Base-by-base conservation (phyloP, 2,113 vertebrate species). In the Numida meleagris region DNA sequence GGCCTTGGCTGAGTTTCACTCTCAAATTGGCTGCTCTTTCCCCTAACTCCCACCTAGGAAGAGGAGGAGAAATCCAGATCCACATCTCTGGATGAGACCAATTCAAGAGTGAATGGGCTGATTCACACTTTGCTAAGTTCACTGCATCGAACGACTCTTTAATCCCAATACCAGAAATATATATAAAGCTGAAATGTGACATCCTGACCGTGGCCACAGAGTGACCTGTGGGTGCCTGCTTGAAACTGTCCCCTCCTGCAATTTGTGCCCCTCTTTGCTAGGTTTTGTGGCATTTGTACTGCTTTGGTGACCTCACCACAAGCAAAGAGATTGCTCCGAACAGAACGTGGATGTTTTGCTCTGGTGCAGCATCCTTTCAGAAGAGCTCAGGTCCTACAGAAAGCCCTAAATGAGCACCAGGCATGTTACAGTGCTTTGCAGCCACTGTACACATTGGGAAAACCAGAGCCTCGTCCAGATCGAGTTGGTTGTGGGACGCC, bases 101-200 rank as follows among this genome's bases (percentile, higher is more conserved):
- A 36, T 27, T 46, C 31, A 33, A 3, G 66, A 59, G 23, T 0
- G 0, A 42, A 20, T 1, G 8, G 42, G 34, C 33, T 72, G 33
- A 20, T 66, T 90, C 48, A 42, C 13, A 51, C 21, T 20, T 9
- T 70, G 62, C 31, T 82, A 43, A 68, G 57, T 38, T 24, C 61
- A 70, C 29, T 51, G 43, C 25, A 21, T 20, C 40, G 75, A 71
- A 65, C 36, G 38, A 42, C 48, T 48, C 68, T 85, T 72, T 72
- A 81, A 57, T 57, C 27, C 27, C 27, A 55, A 17, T 51, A 50
- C 0, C 2, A 68, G 36, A 58, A 36, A 13, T 43, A 43, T n/a
- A 72, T 27, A 43, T 17, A 58, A 50, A 67, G 40, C 33, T 85
- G 46, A 34, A 50, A 81, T 51, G 51, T 45, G 19, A 17, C n/a